A percentile compares a stretch with the other conserved stretches of the same genome.
Conservation (phyloP, 2,888 invertebrate genomes). For the Deilephila elpenor region DNA sequence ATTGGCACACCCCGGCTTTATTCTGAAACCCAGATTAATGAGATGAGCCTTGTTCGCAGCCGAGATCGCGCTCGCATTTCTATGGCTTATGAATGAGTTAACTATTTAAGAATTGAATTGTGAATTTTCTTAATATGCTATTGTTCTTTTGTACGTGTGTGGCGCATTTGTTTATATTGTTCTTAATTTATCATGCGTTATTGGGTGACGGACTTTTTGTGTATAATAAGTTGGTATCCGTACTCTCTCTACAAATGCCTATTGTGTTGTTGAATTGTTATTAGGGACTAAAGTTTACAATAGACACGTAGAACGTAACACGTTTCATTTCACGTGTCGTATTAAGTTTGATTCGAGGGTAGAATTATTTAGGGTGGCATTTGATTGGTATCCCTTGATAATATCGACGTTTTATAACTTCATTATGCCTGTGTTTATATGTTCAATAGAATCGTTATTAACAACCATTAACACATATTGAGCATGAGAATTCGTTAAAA, state of each 20-base stretch:
- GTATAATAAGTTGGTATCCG: not conserved
- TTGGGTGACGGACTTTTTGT: not conserved
- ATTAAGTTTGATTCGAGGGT: slow-evolving; percentile 54
- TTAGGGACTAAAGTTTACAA: slow-evolving; percentile 72
- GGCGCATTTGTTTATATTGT: slow-evolving; percentile 37
- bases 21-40: slow-evolving; percentile 80
- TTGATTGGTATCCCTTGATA: slow-evolving; percentile 45
- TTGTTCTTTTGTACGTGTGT: slow-evolving; percentile 36
- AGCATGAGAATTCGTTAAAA: not conserved
- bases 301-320: slow-evolving; percentile 68
- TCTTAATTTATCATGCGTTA: slow-evolving; percentile 25
- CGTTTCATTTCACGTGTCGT: slow-evolving; percentile 71
- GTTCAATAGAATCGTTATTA: slow-evolving; percentile 11
- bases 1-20: slow-evolving; percentile 79
- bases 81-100: slow-evolving; percentile 52
- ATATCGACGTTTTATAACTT: slow-evolving; percentile 27
- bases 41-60: slow-evolving; percentile 63
- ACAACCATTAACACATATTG: not conserved
- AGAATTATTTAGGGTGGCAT: slow-evolving; percentile 39
- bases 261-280: slow-evolving; percentile 66
- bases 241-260: slow-evolving; percentile 57
- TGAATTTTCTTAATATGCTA: slow-evolving; percentile 23
- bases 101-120: slow-evolving; percentile 37
- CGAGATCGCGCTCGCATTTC: slow-evolving; percentile 48
- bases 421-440: not conserved